Evolutionary conservation across 2,888 invertebrate species (phyloP), one percentile per base, ranked within the genome.

Genomic region (Euphydryas editha): DNA sequence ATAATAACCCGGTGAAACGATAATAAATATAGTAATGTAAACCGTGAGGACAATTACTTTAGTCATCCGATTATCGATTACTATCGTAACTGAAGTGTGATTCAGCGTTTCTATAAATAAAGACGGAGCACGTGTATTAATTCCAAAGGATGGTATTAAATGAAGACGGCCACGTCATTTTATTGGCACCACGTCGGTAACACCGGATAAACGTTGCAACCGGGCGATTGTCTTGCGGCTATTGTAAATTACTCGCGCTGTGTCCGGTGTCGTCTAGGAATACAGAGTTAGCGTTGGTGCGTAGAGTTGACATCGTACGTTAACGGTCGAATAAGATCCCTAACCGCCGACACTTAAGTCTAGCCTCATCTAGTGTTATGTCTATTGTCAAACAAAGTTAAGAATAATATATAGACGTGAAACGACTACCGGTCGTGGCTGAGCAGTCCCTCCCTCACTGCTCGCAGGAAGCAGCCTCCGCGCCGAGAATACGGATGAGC

Each of bases 91-190:
- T 75, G 70, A 76, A 74, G 76, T 75, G 84, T 90, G 88, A 88
- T 84, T 89, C 88, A 88, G 69, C 77, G 74, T 18, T 68, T 68
- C 81, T 85, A 86, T 85, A 85, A 87, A 87, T 85, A 85, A 78
- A 82, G 79, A 75, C 80, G 76, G 78, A 81, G 84, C 86, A 87
- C 88, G 89, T 86, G 87, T 87, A 84, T 85, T 85, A 85, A 86
- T 88, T 88, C 80, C 81, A 83, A 82, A 84, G 85, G 83, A 86
- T 81, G 83, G 85, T 87, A 85, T 88, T 90, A 88, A 90, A 87
- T 90, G 86, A 87, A 89, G 88, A 86, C 84, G 83, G 84, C 83
- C 89, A 89, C 92, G 91, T 91, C 92, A 90, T 87, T 87, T 88
- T 85, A 90, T 90, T 88, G 80, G 78, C 80, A 78, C 76, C 76